phyloP scores from a whole-genome alignment of 64 coral and sea anemone species.

The Pocillopora damicornis region DNA sequence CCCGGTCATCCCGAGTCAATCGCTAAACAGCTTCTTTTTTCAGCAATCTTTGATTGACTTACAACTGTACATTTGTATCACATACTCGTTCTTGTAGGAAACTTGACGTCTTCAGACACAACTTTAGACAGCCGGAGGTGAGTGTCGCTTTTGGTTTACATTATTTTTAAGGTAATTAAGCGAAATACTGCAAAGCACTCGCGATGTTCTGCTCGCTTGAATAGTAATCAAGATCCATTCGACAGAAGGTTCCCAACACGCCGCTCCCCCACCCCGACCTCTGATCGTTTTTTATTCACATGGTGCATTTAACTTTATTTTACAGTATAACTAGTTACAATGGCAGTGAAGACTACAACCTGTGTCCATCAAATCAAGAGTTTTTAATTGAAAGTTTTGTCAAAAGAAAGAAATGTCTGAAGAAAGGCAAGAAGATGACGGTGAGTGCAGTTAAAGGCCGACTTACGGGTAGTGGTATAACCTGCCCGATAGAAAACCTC shows the following conservation, averaged over 20 bases:
- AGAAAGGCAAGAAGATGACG: conserved; percentile 77
- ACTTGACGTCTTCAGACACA: conserved; percentile 12
- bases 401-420: conserved; percentile 76
- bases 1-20: too few species aligned
- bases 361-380: conserved; percentile 29
- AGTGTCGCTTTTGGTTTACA: neutral
- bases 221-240: too few species aligned
- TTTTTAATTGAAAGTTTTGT: conserved; percentile 79
- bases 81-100: neutral
- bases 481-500: neutral
- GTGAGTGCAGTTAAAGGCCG: neutral
- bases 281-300: neutral
- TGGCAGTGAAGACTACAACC: conserved; percentile 46
- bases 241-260: too few species aligned
- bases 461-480: neutral
- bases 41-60: neutral
- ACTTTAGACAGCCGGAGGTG: conserved; percentile 18
- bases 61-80: neutral
- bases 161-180: too few species aligned
- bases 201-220: too few species aligned
- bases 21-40: too few species aligned
- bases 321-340: conserved; percentile 57
- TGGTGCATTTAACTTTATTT: neutral
- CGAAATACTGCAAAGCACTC: too few species aligned
- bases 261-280: too few species aligned